phyloP scores from a whole-genome alignment of 2,888 invertebrate genomes.

The Brachyptera putata region DNA sequence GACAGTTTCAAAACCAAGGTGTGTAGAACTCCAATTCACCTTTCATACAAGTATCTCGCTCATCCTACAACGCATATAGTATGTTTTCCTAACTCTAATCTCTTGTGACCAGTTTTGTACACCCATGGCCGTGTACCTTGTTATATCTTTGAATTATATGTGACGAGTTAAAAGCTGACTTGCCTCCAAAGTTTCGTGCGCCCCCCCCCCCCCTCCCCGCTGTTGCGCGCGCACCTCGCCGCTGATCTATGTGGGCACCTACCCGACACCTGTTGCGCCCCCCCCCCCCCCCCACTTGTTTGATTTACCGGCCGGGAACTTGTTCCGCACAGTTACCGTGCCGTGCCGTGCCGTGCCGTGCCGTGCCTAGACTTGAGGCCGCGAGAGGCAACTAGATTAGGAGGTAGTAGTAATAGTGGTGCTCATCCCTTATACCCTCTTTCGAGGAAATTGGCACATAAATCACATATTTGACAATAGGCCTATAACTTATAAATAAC shows the following conservation, averaged over 20 bases:
- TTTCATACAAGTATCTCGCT: too few species aligned
- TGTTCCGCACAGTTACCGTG: not conserved
- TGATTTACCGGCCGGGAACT: not conserved
- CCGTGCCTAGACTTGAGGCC: not conserved
- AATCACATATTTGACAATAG: too few species aligned
- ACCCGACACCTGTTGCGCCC: not conserved
- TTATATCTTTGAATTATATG: slow-evolving; percentile 12
- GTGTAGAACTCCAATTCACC: too few species aligned
- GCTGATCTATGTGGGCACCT: not conserved
- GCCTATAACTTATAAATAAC: too few species aligned
- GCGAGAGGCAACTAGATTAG: not conserved
- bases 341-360: not conserved
- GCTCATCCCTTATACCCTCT: too few species aligned
- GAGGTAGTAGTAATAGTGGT: too few species aligned
- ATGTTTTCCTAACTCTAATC: too few species aligned
- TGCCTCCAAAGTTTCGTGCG: slow-evolving; percentile 4
- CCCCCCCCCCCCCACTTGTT: not conserved
- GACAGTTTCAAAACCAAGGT: too few species aligned
- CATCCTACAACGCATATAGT: too few species aligned
- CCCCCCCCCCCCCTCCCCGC: not conserved
- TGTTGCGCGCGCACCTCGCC: not conserved
- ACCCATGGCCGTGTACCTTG: slow-evolving; percentile 3
- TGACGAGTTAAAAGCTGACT: slow-evolving; percentile 4
- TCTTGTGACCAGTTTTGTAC: not conserved
- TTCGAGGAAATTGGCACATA: too few species aligned